Evolutionary conservation across 2,797 vertebrate genomes (phyloP), one percentile per base, ranked within the genome.

Genomic region (Hapalemur alaotrensis): DNA sequence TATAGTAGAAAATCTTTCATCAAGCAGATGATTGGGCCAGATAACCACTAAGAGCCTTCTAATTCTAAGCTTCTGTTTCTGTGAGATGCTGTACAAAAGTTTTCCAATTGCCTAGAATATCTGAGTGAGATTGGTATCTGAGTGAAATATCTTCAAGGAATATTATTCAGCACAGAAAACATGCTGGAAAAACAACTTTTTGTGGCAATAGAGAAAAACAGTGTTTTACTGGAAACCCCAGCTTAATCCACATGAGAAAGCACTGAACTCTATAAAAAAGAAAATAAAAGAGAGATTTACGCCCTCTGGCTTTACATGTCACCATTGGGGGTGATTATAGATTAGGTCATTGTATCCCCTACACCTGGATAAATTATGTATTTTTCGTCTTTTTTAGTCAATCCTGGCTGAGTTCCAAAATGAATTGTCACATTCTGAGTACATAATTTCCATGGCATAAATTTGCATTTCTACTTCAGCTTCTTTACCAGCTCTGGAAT

Each of bases 201-300:
- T 43, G 7, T 52, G 41, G 38, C 30, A 96, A 69, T 75, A 78
- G 82, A 91, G 54, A 95, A 89, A 83, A 92, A 35, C 30, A 46
- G 3, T 50, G 20, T 93, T 89, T 93, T 85, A 72, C 30, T 81
- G n/a, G 88, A 87, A 95, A 84, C 63, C 28, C 13, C 38, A 93
- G 30, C 17, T 43, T 91, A 92, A 93, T 84, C 70, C 13, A 43
- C 30, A 54, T 46, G n/a, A 96, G 38, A 89, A 96, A 94, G 32
- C 30, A 83, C 43, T n/a, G 35, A 93, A 91, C 69, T 95, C 65
- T 46, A 46, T 52, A 65, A 38, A 76, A 81, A 79, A 70, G 67
- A 82, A 96, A 95, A 80, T 79, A 75, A 93, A 82, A 90, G 32
- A 92, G 79, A 95, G 93, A 87, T 57, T 0, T 72, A 23, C 78